These are phyloP conservation scores for Metridium senile DNA, from an alignment of 92 coral and sea anemone species.

Conservation along the genomic window DNA sequence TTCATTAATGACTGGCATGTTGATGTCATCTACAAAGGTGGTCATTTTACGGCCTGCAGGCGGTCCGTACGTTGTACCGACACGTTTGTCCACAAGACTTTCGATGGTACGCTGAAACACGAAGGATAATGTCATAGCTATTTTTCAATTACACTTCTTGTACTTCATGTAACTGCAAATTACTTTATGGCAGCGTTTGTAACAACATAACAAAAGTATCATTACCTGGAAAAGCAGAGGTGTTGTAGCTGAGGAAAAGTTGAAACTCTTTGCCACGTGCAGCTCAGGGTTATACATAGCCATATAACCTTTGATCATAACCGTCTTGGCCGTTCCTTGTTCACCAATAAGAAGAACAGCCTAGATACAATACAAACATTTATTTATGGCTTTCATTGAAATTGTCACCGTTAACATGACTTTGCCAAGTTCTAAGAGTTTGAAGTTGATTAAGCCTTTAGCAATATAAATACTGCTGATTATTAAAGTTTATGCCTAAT, in stretches of 20 bases:
- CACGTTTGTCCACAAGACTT: constrained; percentile 92
- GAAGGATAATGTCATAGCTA: neutral
- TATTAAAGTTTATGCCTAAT: no score
- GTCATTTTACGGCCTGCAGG: constrained; percentile 96
- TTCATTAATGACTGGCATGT: constrained; percentile 90
- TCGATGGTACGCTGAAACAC: constrained; percentile 73
- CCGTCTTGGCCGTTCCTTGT: constrained; percentile 93
- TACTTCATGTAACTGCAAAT: no score
- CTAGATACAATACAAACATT: constrained; percentile 21
- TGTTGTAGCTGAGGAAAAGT: constrained; percentile 90
- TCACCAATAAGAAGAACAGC: constrained; percentile 90
- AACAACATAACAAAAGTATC: neutral
- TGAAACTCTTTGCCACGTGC: constrained; percentile 83
- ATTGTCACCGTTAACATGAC: no score
- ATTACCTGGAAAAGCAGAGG: constrained; percentile 81
- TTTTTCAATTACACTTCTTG: neutral
- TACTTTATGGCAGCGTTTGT: no score
- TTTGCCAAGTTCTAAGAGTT: no score
- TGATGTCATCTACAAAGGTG: constrained; percentile 76
- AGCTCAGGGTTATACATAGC: constrained; percentile 84
- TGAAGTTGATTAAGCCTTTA: no score
- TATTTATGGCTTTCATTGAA: neutral
- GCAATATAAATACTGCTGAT: no score
- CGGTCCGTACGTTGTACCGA: constrained; percentile 91
- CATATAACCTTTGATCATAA: constrained; percentile 91